Evolutionary conservation across 2,113 vertebrate genomes (phyloP), one percentile per base, ranked within the genome.

Genomic region (Scomber scombrus): DNA sequence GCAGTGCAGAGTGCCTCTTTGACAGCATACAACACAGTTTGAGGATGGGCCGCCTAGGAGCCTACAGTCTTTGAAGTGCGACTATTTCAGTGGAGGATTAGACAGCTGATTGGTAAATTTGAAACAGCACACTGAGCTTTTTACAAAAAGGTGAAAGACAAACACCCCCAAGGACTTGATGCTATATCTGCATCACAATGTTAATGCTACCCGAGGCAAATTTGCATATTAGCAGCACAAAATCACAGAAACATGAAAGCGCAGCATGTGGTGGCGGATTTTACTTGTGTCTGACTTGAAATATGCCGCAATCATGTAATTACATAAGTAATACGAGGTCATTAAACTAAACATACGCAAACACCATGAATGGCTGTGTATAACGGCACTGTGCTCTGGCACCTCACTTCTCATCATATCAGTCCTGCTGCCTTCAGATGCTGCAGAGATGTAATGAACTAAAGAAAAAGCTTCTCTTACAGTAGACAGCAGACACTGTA

Each of bases 61-160:
- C 55, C 50, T 11, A 4, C 11, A 65, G 26, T 67, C 77, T 87
- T 80, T 82, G 80, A 88, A 87, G 81, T 80, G 79, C 63, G 74
- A 72, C 73, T 63, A 67, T 81, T 63, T 76, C 47, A 45, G 63
- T 79, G 72, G 81, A 85, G 78, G 14, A 86, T 54, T 81, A 87
- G 82, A 26, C 23, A 26, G 23, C 23, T 26, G 23, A 26, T 26
- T 26, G 23, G 23, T 26, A 26, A 26, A 26, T 26, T 26, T 26
- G 23, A 26, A 26, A 3, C 2, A 26, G 23, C 23, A 26, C 23
- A 26, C 23, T 26, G 23, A 26, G 23, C 23, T 26, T 26, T 26
- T 26, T 26, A 26, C 23, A 26, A 26, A 26, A 3, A 26, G 23
- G 23, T 26, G 23, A 26, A 26, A 26, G 23, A 26, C 23, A 26